Evolutionary conservation across 2,113 vertebrate species (phyloP).

Genomic region (Rhabdomys dilectus): DNA sequence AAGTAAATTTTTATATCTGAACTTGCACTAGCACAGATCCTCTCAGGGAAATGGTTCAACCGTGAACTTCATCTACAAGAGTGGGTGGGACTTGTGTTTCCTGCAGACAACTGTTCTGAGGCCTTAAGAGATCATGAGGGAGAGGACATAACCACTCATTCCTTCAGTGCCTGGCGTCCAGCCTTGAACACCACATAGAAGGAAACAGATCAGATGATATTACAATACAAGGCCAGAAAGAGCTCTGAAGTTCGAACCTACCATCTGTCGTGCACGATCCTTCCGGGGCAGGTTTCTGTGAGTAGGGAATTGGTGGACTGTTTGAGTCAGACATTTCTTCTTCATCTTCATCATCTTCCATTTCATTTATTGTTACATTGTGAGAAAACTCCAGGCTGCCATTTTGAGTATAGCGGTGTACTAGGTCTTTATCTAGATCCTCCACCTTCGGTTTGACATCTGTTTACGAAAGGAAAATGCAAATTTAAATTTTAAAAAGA

Average conservation of each 20-base stretch:
- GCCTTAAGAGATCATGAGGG: slow-evolving; percentile 5
- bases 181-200: not conserved
- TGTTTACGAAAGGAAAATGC: slow-evolving; percentile 72
- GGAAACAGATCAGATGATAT: slow-evolving; percentile 46
- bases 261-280: slow-evolving; percentile 98
- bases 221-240: not conserved
- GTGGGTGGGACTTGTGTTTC: not conserved
- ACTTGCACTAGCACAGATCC: slow-evolving; percentile 35
- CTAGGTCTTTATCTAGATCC: slow-evolving; percentile 90
- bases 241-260: slow-evolving; percentile 78
- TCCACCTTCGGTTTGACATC: slow-evolving; percentile 95
- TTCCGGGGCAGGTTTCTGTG: slow-evolving; percentile 94
- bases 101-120: slow-evolving; percentile 23
- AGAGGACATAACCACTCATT: slow-evolving; percentile 41
- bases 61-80: slow-evolving; percentile 11
- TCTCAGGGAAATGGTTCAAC: not conserved
- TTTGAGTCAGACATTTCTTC: slow-evolving; percentile 96
- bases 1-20: slow-evolving; percentile 21
- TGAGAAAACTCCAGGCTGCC: slow-evolving; percentile 90
- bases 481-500: slow-evolving; percentile 34
- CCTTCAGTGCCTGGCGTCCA: slow-evolving; percentile 51
- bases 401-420: slow-evolving; percentile 89
- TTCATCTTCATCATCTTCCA: slow-evolving; percentile 95
- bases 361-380: slow-evolving; percentile 90
- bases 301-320: slow-evolving; percentile 96